These are phyloP conservation scores for Drosophila willistoni DNA, from an alignment of 1,140 invertebrate genomes.

Conservation along the genomic window DNA sequence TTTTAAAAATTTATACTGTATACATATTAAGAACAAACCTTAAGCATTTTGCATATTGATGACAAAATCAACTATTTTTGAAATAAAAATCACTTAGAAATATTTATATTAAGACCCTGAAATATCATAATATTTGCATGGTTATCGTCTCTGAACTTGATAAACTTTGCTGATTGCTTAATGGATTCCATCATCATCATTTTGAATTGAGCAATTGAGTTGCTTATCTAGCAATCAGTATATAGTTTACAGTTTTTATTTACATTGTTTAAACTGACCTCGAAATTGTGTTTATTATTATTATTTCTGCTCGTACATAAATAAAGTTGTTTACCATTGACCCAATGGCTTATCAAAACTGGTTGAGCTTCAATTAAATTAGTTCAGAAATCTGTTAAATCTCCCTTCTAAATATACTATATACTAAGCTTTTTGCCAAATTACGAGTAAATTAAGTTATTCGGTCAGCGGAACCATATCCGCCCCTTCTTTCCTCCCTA, in stretches of 20 bases:
- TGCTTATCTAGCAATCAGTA: slow-evolving; percentile 17
- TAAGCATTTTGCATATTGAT: too few species aligned
- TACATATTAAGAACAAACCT: too few species aligned
- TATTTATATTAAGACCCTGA: neutral
- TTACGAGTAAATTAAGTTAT: slow-evolving; percentile 12
- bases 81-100: too few species aligned
- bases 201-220: neutral
- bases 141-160: neutral
- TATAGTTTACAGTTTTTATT: neutral
- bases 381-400: neutral
- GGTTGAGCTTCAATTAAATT: slow-evolving; percentile 14
- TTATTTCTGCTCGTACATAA: neutral
- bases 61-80: too few species aligned
- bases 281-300: neutral
- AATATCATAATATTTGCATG: neutral
- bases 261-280: slow-evolving; percentile 8
- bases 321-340: slow-evolving; percentile 6
- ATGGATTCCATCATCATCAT: slow-evolving; percentile 6
- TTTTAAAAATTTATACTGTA: too few species aligned
- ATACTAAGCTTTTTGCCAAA: neutral
- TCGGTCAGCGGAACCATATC: slow-evolving; percentile 11
- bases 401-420: neutral
- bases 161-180: slow-evolving; percentile 1
- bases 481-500: neutral
- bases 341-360: slow-evolving; percentile 16